Base-by-base conservation (phyloP, 2,797 vertebrate genomes). In the Peromyscus eremicus region DNA sequence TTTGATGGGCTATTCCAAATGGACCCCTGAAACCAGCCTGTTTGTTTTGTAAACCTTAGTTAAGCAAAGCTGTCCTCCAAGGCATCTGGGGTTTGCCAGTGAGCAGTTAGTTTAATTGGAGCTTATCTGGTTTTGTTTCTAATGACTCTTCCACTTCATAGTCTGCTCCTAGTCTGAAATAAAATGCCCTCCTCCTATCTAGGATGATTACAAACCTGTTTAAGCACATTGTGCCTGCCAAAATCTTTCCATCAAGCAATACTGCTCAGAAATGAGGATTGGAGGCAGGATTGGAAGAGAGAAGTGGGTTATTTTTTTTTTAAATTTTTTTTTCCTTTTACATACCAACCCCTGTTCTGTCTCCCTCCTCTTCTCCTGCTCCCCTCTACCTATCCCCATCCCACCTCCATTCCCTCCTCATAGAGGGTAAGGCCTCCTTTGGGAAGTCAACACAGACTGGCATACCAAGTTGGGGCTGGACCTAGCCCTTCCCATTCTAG, bases 121-220 rank as follows among this genome's bases (percentile, higher is more conserved):
- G 71, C 75, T 95, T 93, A 89, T 97, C 89, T 97, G 83, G 40
- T 98, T 94, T 76, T 94, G 87, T 91, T 97, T 13, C 46, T 97
- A 96, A 97, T 93, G 97, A 97, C 68, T 75, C 57, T 96, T 64
- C 16, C 81, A 94, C 87, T 92, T 92, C 84, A 94, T 94, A 64
- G 70, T 19, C 64, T 73, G 81, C 68, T 91, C 32, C 84, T 92
- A 17, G 76, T 76, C 83, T 88, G 62, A 97, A 96, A 95, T 93
- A 95, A 94, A 91, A 92, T 77, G 46, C 2, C 7, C 34, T n/a
- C n/a, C n/a, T n/a, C n/a, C n/a, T n/a, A n/a, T 90, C 91, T 93
- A 64, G 32, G 70, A 95, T 97, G 95, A 97, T 96, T 96, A 97
- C 95, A 98, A 97, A 86, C 60, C 89, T 82, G 43, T 83, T 96